phyloP scores from a whole-genome alignment of 2,888 invertebrate genomes.

The Nephrocerus scutellatus region DNA sequence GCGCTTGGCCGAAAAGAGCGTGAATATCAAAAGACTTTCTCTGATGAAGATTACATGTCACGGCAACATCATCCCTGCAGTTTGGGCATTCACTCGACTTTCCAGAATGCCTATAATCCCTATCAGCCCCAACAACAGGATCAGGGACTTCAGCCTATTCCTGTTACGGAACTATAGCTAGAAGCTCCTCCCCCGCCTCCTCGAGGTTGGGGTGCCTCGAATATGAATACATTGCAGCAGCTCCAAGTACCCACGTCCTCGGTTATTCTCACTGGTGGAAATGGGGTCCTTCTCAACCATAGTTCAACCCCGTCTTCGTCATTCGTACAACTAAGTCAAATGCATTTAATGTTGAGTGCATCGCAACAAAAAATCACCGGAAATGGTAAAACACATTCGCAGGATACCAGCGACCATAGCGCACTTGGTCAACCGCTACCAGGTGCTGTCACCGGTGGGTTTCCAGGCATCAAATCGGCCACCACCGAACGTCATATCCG shows the following conservation, averaged over 20 bases:
- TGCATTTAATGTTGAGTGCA: constrained; percentile 47
- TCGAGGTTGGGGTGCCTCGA: constrained; percentile 50
- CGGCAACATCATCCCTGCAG: constrained; percentile 44
- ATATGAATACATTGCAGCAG: constrained; percentile 36
- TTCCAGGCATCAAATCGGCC: constrained; percentile 22
- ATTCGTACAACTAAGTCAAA: constrained; percentile 45
- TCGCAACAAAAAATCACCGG: too few species aligned
- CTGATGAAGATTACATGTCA: constrained; percentile 71
- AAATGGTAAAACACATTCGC: too few species aligned
- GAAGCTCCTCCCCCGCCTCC: constrained; percentile 81
- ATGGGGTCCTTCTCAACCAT: constrained; percentile 20
- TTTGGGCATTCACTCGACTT: constrained; percentile 32
- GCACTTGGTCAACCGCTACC: constrained; percentile 7
- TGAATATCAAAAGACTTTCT: constrained; percentile 84
- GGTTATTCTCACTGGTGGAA: constrained; percentile 24
- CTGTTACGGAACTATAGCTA: constrained; percentile 93
- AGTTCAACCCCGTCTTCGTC: constrained; percentile 35
- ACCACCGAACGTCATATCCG: constrained; percentile 36
- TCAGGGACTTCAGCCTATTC: constrained; percentile 60
- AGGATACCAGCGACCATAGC: constrained; percentile 1
- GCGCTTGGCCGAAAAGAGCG: constrained; percentile 64
- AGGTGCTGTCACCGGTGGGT: constrained; percentile 23
- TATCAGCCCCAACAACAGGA: constrained; percentile 50
- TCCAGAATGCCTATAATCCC: constrained; percentile 38
- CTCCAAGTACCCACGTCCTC: constrained; percentile 40